Conservation (phyloP, 1,140 invertebrate genomes). For the Paramacrobiotus metropolitanus region DNA sequence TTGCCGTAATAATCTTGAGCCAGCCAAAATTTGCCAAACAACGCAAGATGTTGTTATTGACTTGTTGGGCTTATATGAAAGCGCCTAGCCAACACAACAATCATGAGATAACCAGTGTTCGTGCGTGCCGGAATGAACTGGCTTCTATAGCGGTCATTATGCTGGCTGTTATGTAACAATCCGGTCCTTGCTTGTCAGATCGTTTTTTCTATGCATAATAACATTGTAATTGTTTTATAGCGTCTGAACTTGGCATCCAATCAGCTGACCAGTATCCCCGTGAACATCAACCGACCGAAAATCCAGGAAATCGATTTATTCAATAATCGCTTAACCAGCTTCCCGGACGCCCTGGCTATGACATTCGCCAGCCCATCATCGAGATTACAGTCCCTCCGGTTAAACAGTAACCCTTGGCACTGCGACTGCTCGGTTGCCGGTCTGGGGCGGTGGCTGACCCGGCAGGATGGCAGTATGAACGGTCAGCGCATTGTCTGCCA, state of each 20-base stretch:
- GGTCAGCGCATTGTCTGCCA: not conserved
- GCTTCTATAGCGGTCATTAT: no score
- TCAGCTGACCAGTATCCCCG: not conserved
- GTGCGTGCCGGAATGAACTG: no score
- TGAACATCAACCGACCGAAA: not conserved
- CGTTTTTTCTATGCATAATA: no score
- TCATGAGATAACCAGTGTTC: no score
- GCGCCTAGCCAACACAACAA: no score
- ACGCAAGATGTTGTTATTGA: no score
- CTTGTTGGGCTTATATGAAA: no score
- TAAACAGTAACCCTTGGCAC: not conserved
- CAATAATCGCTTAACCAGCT: not conserved
- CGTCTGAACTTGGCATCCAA: not conserved
- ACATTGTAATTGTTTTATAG: no score
- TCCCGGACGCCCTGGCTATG: not conserved
- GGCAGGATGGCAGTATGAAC: not conserved
- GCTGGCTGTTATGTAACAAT: no score
- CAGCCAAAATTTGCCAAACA: no score
- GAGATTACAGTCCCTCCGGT: not conserved
- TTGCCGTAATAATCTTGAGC: no score
- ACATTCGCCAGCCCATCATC: not conserved
- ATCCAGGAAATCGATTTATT: not conserved
- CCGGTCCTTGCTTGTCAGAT: no score
- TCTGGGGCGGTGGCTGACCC: not conserved
- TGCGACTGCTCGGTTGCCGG: not conserved